phyloP scores from a whole-genome alignment of 2,888 invertebrate species.

The Tricholauxania praeusta region DNA sequence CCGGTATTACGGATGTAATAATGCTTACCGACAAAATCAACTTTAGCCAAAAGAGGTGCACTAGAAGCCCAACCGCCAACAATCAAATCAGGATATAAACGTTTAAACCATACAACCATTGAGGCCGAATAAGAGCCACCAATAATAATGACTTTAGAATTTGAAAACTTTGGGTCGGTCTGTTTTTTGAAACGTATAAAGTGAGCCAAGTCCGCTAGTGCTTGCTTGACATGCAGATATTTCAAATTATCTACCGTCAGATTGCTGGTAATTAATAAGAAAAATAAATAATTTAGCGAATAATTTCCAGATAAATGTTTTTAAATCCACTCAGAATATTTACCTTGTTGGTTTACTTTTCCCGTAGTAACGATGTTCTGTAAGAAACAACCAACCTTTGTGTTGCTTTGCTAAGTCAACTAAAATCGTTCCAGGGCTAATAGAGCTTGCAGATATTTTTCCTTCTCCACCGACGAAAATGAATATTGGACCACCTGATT shows the following conservation, averaged over 20 bases:
- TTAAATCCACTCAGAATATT: conserved; percentile 51
- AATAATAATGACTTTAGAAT: conserved; percentile 70
- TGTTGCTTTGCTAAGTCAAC: conserved; percentile 71
- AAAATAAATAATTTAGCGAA: too few relatives aligned
- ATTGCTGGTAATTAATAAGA: conserved; percentile 65
- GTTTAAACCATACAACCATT: conserved; percentile 77
- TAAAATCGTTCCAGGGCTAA: conserved; percentile 72
- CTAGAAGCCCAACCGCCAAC: conserved; percentile 74
- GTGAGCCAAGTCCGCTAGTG: conserved; percentile 75
- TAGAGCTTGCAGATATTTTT: conserved; percentile 72
- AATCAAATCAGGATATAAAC: conserved; percentile 74
- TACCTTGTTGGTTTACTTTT: conserved; percentile 78
- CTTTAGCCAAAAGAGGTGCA: conserved; percentile 74
- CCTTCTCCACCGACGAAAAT: conserved; percentile 80
- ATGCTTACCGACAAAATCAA: conserved; percentile 69
- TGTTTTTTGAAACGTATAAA: conserved; percentile 71
- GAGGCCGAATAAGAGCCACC: conserved; percentile 78
- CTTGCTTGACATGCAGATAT: conserved; percentile 75
- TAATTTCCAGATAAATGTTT: not conserved
- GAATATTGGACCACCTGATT: conserved; percentile 72
- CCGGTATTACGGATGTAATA: too few relatives aligned
- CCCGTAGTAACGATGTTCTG: conserved; percentile 89
- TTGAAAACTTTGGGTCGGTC: conserved; percentile 56
- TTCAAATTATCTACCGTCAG: conserved; percentile 71
- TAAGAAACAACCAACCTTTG: conserved; percentile 76